Conservation (phyloP, 1,140 invertebrate genomes). For the Drosophila burlai region DNA sequence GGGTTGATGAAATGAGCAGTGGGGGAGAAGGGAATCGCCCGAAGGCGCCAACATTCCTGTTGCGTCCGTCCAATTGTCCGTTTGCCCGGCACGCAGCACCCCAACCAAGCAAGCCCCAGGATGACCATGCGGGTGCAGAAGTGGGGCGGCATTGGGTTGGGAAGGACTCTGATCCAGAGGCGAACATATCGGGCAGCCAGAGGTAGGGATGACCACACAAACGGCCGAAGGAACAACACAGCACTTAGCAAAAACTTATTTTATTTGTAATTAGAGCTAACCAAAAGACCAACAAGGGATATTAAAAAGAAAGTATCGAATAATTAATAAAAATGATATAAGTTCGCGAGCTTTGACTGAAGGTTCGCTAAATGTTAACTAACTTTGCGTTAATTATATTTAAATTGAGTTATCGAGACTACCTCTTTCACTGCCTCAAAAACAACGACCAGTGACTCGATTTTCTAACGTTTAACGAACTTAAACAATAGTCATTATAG, state of each 20-base stretch:
- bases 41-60: slow-evolving; percentile 67
- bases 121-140: slow-evolving; percentile 31
- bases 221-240: slow-evolving; percentile 24
- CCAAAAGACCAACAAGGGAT: not conserved
- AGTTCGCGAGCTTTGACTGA: not conserved
- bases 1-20: not conserved
- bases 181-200: slow-evolving; percentile 35
- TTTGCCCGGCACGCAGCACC: slow-evolving; percentile 62
- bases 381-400: no score
- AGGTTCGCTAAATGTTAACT: not conserved
- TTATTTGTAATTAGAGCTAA: not conserved
- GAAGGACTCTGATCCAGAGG: slow-evolving; percentile 13
- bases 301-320: not conserved
- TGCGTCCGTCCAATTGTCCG: slow-evolving; percentile 39
- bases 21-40: slow-evolving; percentile 23
- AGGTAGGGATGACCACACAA: slow-evolving; percentile 48
- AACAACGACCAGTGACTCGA: not conserved
- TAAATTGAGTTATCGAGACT: no score
- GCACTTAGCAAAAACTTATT: slow-evolving; percentile 1
- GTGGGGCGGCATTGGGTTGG: slow-evolving; percentile 8
- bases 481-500: not conserved
- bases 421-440: no score
- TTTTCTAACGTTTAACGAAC: not conserved
- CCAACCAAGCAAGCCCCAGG: slow-evolving; percentile 12
- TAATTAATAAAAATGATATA: not conserved